Percentiles rank a stretch among this genome's conserved stretches.
phyloP scores from a whole-genome alignment of 2,888 invertebrate species.

The Caenorhabditis sp. region DNA sequence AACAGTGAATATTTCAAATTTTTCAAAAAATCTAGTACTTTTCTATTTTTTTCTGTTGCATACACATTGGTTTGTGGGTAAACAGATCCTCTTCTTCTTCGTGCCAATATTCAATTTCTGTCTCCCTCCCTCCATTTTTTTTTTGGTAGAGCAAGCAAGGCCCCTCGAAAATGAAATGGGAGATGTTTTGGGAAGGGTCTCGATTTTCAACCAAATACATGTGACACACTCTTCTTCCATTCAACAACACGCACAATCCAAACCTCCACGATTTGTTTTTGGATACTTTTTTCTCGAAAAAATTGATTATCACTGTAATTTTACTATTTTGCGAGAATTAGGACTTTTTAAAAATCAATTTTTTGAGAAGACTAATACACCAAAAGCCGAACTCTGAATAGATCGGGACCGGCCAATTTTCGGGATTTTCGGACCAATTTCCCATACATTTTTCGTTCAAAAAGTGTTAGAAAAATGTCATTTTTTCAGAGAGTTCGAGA shows the following conservation, averaged over 20 bases:
- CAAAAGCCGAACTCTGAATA: too few relatives aligned
- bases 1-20: too few relatives aligned
- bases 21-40: too few relatives aligned
- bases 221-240: background rate
- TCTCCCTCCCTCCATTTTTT: background rate
- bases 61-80: too few relatives aligned
- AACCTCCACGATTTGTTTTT: background rate
- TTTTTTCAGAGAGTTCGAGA: too few relatives aligned
- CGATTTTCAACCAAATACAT: conserved; percentile 23
- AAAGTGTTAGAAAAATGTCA: too few relatives aligned
- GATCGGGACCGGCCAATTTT: too few relatives aligned
- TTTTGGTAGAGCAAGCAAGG: background rate
- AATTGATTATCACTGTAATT: background rate
- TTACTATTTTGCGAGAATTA: background rate
- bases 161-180: conserved; percentile 38
- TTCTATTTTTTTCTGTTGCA: background rate
- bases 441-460: too few relatives aligned
- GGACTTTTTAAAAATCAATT: too few relatives aligned
- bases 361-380: too few relatives aligned
- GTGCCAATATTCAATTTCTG: background rate
- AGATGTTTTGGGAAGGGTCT: conserved; percentile 38
- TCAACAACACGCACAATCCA: background rate
- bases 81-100: background rate
- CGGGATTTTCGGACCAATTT: too few relatives aligned
- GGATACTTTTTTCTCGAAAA: background rate